Percentiles rank a stretch among this genome's conserved stretches.
phyloP scores from a whole-genome alignment of 2,888 invertebrate species.

The Stictocephala bisonia region DNA sequence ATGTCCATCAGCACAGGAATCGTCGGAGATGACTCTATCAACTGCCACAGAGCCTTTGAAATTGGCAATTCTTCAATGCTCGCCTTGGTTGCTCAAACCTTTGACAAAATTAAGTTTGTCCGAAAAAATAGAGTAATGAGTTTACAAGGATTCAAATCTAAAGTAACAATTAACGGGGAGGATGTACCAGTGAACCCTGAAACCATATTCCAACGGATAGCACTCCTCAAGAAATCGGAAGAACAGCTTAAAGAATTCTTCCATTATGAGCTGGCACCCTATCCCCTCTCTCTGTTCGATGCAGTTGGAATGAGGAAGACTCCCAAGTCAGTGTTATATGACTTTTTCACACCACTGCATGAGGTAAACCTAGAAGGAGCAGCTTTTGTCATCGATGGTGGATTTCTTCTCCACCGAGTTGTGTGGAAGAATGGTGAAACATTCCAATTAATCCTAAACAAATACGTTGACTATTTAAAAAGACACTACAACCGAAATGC shows the following conservation, averaged over 20 bases:
- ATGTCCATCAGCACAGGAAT: conserved; percentile 60
- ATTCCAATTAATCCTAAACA: too few species aligned
- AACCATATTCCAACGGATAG: conserved; percentile 56
- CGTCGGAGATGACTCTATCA: conserved; percentile 59
- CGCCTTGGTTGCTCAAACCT: conserved; percentile 25
- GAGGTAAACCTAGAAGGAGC: conserved; percentile 20
- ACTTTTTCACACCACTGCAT: too few species aligned
- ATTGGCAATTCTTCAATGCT: conserved; percentile 54
- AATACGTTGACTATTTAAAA: too few species aligned
- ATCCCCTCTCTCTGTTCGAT: conserved; percentile 49
- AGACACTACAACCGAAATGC: too few species aligned
- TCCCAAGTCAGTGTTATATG: too few species aligned
- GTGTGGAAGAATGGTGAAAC: too few species aligned
- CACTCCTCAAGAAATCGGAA: conserved; percentile 57
- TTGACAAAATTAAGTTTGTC: conserved; percentile 56
- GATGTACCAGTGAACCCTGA: conserved; percentile 51
- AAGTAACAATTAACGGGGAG: conserved; percentile 50
- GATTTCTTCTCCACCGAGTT: conserved; percentile 46
- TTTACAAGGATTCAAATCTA: conserved; percentile 11
- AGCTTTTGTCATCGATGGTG: conserved; percentile 58
- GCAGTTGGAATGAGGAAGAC: too few species aligned
- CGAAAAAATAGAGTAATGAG: conserved; percentile 60
- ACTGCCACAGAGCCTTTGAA: conserved; percentile 60
- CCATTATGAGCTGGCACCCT: conserved; percentile 54
- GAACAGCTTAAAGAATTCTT: conserved; percentile 56